Evolutionary conservation across 2,888 invertebrate species (phyloP).

Genomic region (Nomada fucata): DNA sequence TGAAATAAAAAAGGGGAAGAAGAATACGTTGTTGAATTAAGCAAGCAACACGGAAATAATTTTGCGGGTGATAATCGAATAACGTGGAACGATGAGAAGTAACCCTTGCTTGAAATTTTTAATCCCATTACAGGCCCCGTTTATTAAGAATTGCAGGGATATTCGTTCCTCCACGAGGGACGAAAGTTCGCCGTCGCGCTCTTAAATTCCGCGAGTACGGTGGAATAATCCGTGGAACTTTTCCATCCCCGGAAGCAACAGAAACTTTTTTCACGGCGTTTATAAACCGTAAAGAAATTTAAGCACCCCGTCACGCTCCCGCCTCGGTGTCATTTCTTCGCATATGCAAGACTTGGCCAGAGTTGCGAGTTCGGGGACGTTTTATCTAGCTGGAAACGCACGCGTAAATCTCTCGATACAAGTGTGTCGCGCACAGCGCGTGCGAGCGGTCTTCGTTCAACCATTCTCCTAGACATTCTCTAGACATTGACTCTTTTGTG

Average conservation of each 20-base stretch:
- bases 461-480: too few relatives aligned
- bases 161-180: background rate
- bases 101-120: background rate
- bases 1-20: too few relatives aligned
- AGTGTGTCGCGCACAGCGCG: background rate
- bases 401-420: slow-evolving; percentile 10
- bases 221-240: slow-evolving; percentile 26
- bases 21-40: background rate
- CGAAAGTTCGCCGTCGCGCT: slow-evolving; percentile 19
- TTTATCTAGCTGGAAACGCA: slow-evolving; percentile 1
- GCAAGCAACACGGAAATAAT: too few relatives aligned
- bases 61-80: slow-evolving; percentile 31
- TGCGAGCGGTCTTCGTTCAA: background rate
- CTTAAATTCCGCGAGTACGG: slow-evolving; percentile 32
- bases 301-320: slow-evolving; percentile 4
- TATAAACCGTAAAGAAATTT: slow-evolving; percentile 42
- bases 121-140: slow-evolving; percentile 31
- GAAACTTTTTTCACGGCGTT: slow-evolving; percentile 38
- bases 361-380: background rate
- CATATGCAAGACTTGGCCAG: background rate
- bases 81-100: slow-evolving; percentile 20
- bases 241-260: slow-evolving; percentile 5
- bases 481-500: background rate
- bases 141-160: slow-evolving; percentile 23
- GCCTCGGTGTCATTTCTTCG: background rate